Percentiles rank a stretch among this genome's conserved stretches.
Conservation (phyloP, 2,888 invertebrate species). For the Hypolimnas misippus region DNA sequence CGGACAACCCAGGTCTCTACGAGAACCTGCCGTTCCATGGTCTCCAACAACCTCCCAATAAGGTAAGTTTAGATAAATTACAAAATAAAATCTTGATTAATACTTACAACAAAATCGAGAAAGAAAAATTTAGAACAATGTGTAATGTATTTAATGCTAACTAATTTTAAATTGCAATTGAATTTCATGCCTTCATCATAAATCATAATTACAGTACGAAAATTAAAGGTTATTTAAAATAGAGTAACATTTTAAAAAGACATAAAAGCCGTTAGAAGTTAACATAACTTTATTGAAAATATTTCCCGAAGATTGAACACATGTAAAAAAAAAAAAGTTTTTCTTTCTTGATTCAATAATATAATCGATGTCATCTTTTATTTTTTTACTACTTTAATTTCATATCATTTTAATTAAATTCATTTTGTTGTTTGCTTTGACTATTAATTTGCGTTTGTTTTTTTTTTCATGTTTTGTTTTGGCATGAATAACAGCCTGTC, state of each 20-base stretch:
- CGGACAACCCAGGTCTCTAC: constrained; percentile 94
- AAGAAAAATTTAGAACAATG: constrained; percentile 7
- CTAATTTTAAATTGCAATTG: no score
- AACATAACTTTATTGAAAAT: no score
- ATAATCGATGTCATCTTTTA: no score
- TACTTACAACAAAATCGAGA: not conserved
- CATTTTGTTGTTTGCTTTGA: constrained; percentile 45
- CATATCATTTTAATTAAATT: not conserved
- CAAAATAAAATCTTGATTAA: not conserved
- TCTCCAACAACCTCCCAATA: constrained; percentile 96
- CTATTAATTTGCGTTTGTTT: constrained; percentile 70
- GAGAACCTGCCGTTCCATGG: constrained; percentile 98
- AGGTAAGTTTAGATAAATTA: constrained; percentile 85
- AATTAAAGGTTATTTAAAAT: no score
- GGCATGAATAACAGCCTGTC: constrained; percentile 79
- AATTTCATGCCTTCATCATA: no score
- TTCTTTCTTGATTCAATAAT: not conserved
- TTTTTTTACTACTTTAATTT: not conserved
- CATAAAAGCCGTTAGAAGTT: no score
- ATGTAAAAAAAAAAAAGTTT: no score
- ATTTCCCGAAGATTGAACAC: no score
- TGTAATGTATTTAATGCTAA: no score
- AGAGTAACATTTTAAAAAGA: no score
- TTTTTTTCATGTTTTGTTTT: constrained; percentile 77
- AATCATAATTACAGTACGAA: no score